Evolutionary conservation across 2,113 vertebrate species (phyloP).

Genomic region (Dunckerocampus dactyliophorus): DNA sequence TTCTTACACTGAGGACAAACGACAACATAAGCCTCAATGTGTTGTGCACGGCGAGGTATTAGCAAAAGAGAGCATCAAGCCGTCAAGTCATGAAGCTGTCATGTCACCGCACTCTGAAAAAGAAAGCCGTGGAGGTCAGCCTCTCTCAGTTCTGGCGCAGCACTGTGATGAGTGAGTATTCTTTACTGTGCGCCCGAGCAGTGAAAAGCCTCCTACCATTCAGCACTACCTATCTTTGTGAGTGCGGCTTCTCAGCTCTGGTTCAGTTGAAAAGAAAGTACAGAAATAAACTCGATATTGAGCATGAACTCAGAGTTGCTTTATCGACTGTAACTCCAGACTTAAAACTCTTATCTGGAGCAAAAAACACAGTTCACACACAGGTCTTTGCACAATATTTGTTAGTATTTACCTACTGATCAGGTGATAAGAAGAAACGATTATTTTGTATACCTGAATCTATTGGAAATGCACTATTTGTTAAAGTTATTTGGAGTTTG

Average conservation of each 20-base stretch:
- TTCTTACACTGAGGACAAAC: too few species aligned
- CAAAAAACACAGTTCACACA: too few species aligned
- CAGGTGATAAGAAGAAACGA: too few species aligned
- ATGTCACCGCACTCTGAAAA: constrained; percentile 20
- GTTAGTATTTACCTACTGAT: too few species aligned
- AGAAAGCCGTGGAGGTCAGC: constrained; percentile 1
- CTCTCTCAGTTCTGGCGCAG: constrained; percentile 3
- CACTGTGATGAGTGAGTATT: constrained; percentile 1
- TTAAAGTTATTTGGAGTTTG: too few species aligned
- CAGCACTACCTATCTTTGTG: constrained; percentile 18
- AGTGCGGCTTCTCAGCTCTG: constrained; percentile 15
- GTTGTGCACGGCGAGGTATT: too few species aligned
- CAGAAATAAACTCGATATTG: background rate
- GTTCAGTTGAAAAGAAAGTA: background rate
- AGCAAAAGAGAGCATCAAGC: too few species aligned
- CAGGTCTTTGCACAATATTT: too few species aligned
- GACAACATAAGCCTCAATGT: too few species aligned
- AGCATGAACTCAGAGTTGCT: background rate
- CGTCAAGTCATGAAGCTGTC: background rate
- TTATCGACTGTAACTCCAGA: background rate
- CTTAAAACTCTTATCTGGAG: background rate
- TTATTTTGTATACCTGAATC: too few species aligned
- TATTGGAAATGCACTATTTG: too few species aligned
- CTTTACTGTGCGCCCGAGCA: background rate
- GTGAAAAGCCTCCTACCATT: constrained; percentile 16